A percentile compares a stretch with the other conserved stretches of the same genome.
phyloP scores from a whole-genome alignment of 1,140 invertebrate species.

The Hyphantria cunea region DNA sequence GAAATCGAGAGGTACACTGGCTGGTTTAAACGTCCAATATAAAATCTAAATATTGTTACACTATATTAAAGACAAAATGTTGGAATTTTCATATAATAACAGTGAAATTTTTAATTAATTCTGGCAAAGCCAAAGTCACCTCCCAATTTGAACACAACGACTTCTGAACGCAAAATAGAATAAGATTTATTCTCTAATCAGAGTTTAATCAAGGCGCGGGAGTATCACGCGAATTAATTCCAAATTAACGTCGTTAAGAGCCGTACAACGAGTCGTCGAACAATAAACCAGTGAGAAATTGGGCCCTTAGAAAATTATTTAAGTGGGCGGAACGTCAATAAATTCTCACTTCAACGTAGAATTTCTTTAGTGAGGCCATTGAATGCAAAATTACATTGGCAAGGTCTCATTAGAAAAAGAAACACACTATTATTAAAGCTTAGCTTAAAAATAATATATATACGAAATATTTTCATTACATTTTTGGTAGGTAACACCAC shows the following conservation, averaged over 20 bases:
- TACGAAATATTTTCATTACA: no score
- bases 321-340: conserved; percentile 39
- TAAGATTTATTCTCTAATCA: conserved; percentile 64
- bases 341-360: conserved; percentile 28
- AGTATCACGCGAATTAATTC: conserved; percentile 66
- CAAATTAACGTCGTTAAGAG: conserved; percentile 58
- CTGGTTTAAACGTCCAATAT: no score
- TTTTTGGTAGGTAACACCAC: no score
- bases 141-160: conserved; percentile 25
- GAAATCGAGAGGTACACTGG: no score
- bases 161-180: conserved; percentile 33
- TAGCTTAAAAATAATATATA: no score
- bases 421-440: no score
- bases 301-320: conserved; percentile 42
- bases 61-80: no score
- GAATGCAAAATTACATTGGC: conserved; percentile 20
- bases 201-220: conserved; percentile 61
- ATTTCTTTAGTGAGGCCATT: conserved; percentile 28
- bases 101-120: conserved; percentile 3
- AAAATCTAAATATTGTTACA: no score
- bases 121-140: background rate
- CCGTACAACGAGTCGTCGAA: conserved; percentile 41
- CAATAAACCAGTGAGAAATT: conserved; percentile 63
- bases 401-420: background rate
- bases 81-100: background rate